These are phyloP conservation scores for Scomber scombrus DNA, from an alignment of 2,113 vertebrate species.

Conservation along the genomic window DNA sequence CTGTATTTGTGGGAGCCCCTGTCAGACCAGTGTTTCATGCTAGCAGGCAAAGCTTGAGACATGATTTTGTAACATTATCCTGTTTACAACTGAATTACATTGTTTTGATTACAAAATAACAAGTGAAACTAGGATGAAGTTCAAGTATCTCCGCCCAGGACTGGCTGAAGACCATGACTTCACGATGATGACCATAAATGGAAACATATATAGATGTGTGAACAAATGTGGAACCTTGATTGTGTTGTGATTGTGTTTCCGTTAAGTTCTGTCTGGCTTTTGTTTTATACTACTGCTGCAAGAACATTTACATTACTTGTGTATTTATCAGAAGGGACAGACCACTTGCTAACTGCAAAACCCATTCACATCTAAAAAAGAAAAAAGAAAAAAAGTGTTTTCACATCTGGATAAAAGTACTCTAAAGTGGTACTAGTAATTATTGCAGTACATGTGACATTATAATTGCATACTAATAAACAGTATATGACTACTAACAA, in stretches of 20 bases:
- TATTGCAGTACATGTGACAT: too few species aligned
- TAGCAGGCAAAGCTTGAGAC: neutral
- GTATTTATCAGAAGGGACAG: conserved; percentile 27
- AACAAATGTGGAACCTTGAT: neutral
- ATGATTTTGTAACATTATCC: neutral
- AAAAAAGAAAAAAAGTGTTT: too few species aligned
- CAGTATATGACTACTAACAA: too few species aligned
- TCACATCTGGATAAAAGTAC: too few species aligned
- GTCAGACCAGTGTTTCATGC: neutral
- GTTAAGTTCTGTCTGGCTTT: neutral
- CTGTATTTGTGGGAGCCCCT: neutral
- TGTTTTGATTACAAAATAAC: conserved; percentile 9
- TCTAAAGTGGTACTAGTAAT: too few species aligned
- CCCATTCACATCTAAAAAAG: neutral
- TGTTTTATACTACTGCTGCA: conserved; percentile 8
- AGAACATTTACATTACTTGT: neutral
- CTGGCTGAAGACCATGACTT: neutral
- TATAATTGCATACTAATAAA: too few species aligned
- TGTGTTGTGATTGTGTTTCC: neutral
- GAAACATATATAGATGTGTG: neutral
- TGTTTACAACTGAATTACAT: neutral
- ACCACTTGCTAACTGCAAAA: conserved; percentile 45
- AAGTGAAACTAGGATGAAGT: neutral
- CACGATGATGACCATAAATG: conserved; percentile 19
- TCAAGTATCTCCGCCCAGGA: neutral